phyloP scores from a whole-genome alignment of 2,888 invertebrate genomes.

The Lithosia quadra region DNA sequence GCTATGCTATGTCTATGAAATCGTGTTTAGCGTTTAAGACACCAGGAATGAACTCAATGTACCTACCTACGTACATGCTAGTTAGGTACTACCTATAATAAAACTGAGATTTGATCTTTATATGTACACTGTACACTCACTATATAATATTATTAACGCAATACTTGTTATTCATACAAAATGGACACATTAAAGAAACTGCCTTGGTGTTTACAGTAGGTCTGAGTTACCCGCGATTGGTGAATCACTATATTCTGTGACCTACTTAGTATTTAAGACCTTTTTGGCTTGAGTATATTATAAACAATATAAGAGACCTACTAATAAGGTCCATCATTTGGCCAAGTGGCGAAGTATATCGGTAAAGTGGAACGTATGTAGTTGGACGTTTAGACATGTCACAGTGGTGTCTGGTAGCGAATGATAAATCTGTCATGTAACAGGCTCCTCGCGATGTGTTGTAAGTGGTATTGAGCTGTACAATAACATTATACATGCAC shows the following conservation, averaged over 20 bases:
- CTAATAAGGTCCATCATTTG: neutral
- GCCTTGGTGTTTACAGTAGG: conserved; percentile 31
- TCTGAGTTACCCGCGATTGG: conserved; percentile 52
- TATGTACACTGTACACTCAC: no score
- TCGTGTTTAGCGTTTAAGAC: neutral
- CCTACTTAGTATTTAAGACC: conserved; percentile 31
- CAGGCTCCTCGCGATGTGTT: conserved; percentile 68
- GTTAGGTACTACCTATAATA: neutral
- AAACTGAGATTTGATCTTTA: neutral
- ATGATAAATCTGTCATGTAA: conserved; percentile 72
- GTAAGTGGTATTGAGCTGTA: conserved; percentile 69
- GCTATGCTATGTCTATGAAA: neutral
- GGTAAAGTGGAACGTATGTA: conserved; percentile 44
- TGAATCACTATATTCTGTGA: conserved; percentile 37
- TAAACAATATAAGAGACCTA: conserved; percentile 20
- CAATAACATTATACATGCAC: conserved; percentile 82
- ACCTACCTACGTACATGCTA: neutral
- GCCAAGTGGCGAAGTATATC: conserved; percentile 23
- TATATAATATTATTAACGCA: no score
- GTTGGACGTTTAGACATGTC: conserved; percentile 56
- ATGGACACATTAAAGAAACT: conserved; percentile 2
- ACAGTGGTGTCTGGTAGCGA: conserved; percentile 54
- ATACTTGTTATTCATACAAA: conserved; percentile 4
- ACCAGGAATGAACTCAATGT: neutral
- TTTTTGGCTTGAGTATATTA: conserved; percentile 15